Conservation (phyloP, 2,797 vertebrate species). For the Emys orbicularis region DNA sequence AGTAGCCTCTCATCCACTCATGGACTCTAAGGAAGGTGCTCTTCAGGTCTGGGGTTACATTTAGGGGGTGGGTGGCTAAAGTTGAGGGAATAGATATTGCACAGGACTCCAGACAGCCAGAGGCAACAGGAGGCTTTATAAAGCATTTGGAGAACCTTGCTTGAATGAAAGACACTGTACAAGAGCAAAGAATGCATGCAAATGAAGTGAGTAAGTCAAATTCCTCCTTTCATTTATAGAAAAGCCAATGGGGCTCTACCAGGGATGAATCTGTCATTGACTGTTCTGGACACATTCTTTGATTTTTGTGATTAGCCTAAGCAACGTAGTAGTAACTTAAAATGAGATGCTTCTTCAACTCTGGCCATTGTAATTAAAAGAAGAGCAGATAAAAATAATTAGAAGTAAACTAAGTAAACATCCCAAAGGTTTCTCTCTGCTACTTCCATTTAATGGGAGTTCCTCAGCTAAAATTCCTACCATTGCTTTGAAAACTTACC, state of each 20-base stretch:
- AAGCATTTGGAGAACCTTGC: not conserved
- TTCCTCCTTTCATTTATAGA: not conserved
- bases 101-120: not conserved
- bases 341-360: not conserved
- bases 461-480: not conserved
- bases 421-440: not conserved
- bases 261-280: not conserved
- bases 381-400: not conserved
- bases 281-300: not conserved
- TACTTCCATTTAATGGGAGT: not conserved
- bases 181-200: not conserved
- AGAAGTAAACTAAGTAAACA: not conserved
- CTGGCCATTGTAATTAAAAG: not conserved
- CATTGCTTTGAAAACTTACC: not conserved
- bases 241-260: not conserved
- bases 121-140: not conserved
- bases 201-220: not conserved
- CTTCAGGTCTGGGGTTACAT: not conserved
- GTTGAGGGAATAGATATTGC: not conserved
- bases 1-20: not conserved
- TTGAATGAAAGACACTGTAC: not conserved
- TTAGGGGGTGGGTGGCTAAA: not conserved
- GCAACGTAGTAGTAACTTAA: rapidly evolving
- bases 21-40: not conserved
- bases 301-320: not conserved